phyloP scores from a whole-genome alignment of 2,888 invertebrate species.

The Ophonus ardosiacus region DNA sequence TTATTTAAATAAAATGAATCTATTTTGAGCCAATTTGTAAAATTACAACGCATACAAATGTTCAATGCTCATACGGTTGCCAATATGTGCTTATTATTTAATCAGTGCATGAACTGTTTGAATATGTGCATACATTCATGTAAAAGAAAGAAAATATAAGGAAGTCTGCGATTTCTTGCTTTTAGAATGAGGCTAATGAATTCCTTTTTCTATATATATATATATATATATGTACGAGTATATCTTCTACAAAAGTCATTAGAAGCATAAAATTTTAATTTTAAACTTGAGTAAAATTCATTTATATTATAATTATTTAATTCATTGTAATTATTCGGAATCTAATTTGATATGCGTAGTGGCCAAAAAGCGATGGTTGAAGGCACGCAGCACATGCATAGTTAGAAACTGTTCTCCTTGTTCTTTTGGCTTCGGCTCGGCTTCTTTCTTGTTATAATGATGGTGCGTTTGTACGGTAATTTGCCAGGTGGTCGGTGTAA shows the following conservation, averaged over 20 bases:
- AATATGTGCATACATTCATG: too few species aligned
- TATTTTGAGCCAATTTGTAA: too few species aligned
- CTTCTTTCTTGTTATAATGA: constrained; percentile 24
- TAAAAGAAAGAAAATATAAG: neutral
- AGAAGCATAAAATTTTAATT: constrained; percentile 25
- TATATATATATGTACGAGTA: too few species aligned
- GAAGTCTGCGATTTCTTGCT: neutral
- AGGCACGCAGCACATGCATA: neutral
- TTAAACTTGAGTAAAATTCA: constrained; percentile 18
- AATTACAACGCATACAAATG: too few species aligned
- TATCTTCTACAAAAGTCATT: neutral
- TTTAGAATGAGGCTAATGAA: neutral
- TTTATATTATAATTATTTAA: constrained; percentile 14
- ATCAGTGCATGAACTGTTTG: too few species aligned
- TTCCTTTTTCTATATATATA: neutral
- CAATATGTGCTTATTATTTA: too few species aligned
- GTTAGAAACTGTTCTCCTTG: constrained; percentile 31
- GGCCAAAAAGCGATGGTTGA: constrained; percentile 2
- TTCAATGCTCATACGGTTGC: neutral
- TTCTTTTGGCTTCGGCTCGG: neutral
- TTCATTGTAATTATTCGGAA: neutral
- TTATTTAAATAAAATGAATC: too few species aligned
- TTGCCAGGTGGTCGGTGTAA: constrained; percentile 41
- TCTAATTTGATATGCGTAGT: constrained; percentile 24
- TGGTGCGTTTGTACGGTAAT: constrained; percentile 36